Base-by-base conservation (phyloP, 2,888 invertebrate species). In the Bhutanitis thaidina region DNA sequence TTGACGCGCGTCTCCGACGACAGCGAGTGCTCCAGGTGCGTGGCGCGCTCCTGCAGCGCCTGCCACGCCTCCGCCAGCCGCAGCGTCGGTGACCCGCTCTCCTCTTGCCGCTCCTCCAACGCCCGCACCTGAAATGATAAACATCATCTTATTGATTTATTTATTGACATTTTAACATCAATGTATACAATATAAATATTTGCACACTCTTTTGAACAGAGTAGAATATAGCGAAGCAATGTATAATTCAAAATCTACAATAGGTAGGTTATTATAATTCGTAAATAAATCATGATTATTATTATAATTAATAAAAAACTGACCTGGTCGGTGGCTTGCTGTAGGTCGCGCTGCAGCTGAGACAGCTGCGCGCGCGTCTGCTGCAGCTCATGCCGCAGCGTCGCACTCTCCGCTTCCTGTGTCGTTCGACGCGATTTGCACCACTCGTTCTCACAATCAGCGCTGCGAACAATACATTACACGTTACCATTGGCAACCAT, bases 1-100 rank as follows among this genome's bases (percentile, higher is more conserved):
- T 99, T 99, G 85, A 99, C 95, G 69, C 98, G 93, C 63, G 98
- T 99, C 91, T 99, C 99, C 41, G 98, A 97, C 57, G 97, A 97
- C 62, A 99, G 92, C 72, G 96, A 96, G 74, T 95, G 95, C 90
- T 99, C 98, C 67, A 99, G 91, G 77, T 97, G 97, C 67, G 93
- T 85, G 76, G 97, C 97, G 77, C 97, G 96, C 76, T 98, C 97
- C 82, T 96, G 95, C 90, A 98, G 92, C 58, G 94, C 93, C 43
- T 93, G 92, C 61, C 97, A 87, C 14, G 96, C 96, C 55, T 58
- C 43, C 53, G 61, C 61, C 14, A 60, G 52, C 35, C 62, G 60
- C 55, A 57, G 57, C 54, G 52, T 49, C 39, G 54, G 58, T 45
- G 44, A 47, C 10, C 56, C 57, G 14, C 50, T 56, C 59, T 92